A percentile compares a stretch with the other conserved stretches of the same genome.
phyloP scores from a whole-genome alignment of 2,797 vertebrate species.

The Simalia tracyae region DNA sequence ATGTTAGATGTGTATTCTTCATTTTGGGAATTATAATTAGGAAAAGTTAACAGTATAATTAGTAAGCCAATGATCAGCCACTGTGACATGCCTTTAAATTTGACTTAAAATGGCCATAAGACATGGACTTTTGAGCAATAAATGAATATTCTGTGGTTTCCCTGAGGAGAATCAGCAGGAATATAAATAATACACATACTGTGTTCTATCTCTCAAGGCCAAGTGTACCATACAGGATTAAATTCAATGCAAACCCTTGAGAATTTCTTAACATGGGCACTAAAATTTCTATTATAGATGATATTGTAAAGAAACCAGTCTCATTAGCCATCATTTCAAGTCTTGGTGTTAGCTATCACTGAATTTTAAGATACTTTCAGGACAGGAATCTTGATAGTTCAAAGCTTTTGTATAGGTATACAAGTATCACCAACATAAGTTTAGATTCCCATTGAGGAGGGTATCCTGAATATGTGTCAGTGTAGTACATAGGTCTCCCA shows the following conservation, averaged over 20 bases:
- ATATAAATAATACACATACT: background rate
- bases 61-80: conserved; percentile 1
- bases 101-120: background rate
- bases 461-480: too few relatives aligned
- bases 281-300: background rate
- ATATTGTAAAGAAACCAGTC: background rate
- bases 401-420: too few relatives aligned
- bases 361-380: background rate
- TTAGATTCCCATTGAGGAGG: too few relatives aligned
- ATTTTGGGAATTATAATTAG: background rate
- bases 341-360: background rate
- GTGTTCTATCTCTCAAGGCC: background rate
- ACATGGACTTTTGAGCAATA: background rate
- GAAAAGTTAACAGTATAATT: conserved; percentile 1
- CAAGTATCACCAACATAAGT: too few relatives aligned
- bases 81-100: background rate
- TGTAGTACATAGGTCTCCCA: too few relatives aligned
- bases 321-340: background rate
- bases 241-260: background rate
- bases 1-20: background rate
- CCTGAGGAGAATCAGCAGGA: background rate
- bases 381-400: background rate
- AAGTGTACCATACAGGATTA: background rate
- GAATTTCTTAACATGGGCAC: background rate
- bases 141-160: background rate